Percentiles rank a stretch among this genome's conserved stretches.
Conservation (phyloP, 2,113 vertebrate species). For the Anser brachyrhynchus region DNA sequence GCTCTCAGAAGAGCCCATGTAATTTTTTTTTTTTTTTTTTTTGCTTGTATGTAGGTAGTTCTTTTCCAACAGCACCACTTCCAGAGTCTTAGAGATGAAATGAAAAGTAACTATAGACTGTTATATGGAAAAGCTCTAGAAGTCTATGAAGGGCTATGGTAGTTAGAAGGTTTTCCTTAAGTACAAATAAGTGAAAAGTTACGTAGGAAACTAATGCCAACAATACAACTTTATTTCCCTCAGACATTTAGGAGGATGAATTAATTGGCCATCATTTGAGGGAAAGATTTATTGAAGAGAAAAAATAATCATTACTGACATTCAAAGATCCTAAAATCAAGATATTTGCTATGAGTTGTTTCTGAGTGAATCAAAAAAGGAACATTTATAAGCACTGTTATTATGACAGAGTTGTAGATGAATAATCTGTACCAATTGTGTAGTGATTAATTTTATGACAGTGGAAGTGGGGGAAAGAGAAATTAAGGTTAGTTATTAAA, state of each 20-base stretch:
- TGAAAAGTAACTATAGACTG: not conserved
- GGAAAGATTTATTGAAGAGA: not conserved
- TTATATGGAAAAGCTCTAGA: not conserved
- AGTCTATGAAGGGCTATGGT: not conserved
- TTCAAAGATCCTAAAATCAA: not conserved
- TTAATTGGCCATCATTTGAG: not conserved
- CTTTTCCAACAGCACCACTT: not conserved
- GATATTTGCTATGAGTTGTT: not conserved
- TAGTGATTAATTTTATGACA: not conserved
- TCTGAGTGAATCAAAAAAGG: not conserved
- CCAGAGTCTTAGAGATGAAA: not conserved
- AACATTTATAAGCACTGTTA: not conserved
- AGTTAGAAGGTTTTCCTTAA: not conserved
- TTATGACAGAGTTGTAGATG: not conserved
- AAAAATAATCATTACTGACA: not conserved
- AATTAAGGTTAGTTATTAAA: not conserved
- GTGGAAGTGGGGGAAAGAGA: not conserved
- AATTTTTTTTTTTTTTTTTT: not conserved
- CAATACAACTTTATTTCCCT: not conserved
- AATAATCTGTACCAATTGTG: not conserved
- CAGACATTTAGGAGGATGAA: not conserved
- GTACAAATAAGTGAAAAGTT: not conserved
- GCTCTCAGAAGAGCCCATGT: not conserved
- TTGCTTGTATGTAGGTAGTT: not conserved
- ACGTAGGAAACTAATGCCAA: not conserved